These are phyloP conservation scores for Tapirus indicus DNA, from an alignment of 2,797 vertebrate species.

Conservation along the genomic window DNA sequence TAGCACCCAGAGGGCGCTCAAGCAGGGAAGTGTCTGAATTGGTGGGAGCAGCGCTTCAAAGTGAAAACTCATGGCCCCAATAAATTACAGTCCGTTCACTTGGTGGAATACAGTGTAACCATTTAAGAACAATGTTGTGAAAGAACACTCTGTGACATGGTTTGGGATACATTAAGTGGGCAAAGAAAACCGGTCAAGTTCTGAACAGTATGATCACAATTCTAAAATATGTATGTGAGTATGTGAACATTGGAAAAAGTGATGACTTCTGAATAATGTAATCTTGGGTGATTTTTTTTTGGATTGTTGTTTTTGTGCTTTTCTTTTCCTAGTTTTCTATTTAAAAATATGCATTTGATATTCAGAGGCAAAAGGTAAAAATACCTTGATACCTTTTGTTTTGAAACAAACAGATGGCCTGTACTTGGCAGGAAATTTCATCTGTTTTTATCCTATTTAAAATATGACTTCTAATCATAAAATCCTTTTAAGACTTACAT, in stretches of 20 bases:
- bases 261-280: not conserved
- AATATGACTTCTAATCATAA: slow-evolving; percentile 24
- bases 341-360: slow-evolving; percentile 9
- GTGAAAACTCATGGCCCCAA: not conserved
- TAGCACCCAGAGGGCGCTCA: not conserved
- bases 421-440: not conserved
- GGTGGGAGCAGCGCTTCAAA: not conserved
- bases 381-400: not conserved
- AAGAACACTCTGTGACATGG: not conserved
- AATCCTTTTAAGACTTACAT: not conserved
- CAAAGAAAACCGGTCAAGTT: not conserved
- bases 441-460: slow-evolving; percentile 46
- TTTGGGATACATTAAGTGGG: not conserved
- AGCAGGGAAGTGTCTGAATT: not conserved
- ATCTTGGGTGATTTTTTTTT: not conserved
- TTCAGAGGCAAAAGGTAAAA: slow-evolving; percentile 49
- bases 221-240: slow-evolving; percentile 1
- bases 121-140: not conserved
- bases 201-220: not conserved
- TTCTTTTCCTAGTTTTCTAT: slow-evolving; percentile 17
- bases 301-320: not conserved
- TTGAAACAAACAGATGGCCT: slow-evolving; percentile 57
- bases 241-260: not conserved
- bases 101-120: not conserved
- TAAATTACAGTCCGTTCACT: not conserved